Conservation (phyloP, 2,113 vertebrate genomes). For the Hoplias malabaricus region DNA sequence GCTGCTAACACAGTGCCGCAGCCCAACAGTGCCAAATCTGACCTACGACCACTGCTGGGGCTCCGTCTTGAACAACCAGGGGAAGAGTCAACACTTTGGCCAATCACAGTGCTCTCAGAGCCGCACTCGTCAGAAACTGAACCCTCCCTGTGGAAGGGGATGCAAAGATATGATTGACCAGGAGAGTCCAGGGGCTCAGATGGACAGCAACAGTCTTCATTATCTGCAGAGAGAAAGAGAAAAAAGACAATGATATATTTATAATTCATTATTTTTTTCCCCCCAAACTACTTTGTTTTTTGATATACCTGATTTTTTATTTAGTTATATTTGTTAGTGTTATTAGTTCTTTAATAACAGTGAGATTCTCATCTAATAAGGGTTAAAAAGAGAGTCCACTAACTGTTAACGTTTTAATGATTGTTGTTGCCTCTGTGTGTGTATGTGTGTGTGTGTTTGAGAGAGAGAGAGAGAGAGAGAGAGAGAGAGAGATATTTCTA, state of each 20-base stretch:
- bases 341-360: no score
- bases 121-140: slow-evolving; percentile 75
- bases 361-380: no score
- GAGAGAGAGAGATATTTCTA: slow-evolving; percentile 3
- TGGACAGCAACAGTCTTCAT: slow-evolving; percentile 83
- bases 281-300: no score
- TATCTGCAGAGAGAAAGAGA: slow-evolving; percentile 73
- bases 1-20: slow-evolving; percentile 90
- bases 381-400: no score
- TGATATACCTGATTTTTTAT: no score
- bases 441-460: no score
- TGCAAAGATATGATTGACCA: slow-evolving; percentile 92
- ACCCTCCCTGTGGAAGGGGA: slow-evolving; percentile 86
- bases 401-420: no score
- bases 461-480: neutral
- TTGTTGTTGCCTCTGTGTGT: no score
- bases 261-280: no score
- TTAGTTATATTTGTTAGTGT: no score
- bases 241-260: no score
- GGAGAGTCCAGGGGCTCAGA: slow-evolving; percentile 69
- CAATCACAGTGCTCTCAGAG: slow-evolving; percentile 77
- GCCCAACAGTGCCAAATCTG: slow-evolving; percentile 86
- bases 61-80: slow-evolving; percentile 83
- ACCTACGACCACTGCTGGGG: slow-evolving; percentile 78
- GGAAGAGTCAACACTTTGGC: slow-evolving; percentile 80